A percentile compares a stretch with the other conserved stretches of the same genome.
Evolutionary conservation across 2,113 vertebrate species (phyloP).

Genomic region (Ascaphus truei): DNA sequence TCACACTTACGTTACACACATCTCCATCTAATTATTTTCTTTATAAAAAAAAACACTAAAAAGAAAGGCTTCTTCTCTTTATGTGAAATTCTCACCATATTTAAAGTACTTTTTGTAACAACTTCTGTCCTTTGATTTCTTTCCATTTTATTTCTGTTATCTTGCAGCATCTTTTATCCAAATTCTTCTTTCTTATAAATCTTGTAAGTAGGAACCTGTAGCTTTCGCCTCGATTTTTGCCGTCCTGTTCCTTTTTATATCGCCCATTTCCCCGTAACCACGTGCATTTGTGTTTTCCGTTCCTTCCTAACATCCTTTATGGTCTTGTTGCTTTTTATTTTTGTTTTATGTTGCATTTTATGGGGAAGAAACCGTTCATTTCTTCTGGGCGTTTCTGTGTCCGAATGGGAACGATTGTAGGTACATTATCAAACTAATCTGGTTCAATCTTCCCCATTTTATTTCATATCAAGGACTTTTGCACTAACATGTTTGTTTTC

Average conservation of each 20-base stretch:
- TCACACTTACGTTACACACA: slow-evolving; percentile 54
- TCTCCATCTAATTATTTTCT: neutral
- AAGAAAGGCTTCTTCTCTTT: slow-evolving; percentile 58
- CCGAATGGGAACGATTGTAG: slow-evolving; percentile 82
- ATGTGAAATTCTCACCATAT: slow-evolving; percentile 73
- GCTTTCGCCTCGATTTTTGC: slow-evolving; percentile 93
- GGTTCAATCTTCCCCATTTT: slow-evolving; percentile 85
- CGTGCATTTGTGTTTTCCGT: slow-evolving; percentile 45
- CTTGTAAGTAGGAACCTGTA: slow-evolving; percentile 98
- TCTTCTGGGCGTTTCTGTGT: slow-evolving; percentile 64
- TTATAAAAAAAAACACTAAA: slow-evolving; percentile 59
- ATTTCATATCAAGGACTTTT: slow-evolving; percentile 77
- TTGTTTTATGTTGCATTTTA: slow-evolving; percentile 67
- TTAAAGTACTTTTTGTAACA: slow-evolving; percentile 88
- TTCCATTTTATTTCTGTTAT: slow-evolving; percentile 99
- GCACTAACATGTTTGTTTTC: slow-evolving; percentile 72
- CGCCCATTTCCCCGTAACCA: slow-evolving; percentile 44
- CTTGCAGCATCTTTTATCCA: slow-evolving; percentile 99
- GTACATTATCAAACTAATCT: slow-evolving; percentile 81
- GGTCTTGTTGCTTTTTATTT: slow-evolving; percentile 26
- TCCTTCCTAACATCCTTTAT: slow-evolving; percentile 8
- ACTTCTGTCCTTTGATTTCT: slow-evolving; percentile 97
- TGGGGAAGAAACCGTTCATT: slow-evolving; percentile 63
- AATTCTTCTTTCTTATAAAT: slow-evolving; percentile 99
- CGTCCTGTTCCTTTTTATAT: slow-evolving; percentile 76